Evolutionary conservation across 2,888 invertebrate species (phyloP).

Genomic region (Caenorhabditis sinica): DNA sequence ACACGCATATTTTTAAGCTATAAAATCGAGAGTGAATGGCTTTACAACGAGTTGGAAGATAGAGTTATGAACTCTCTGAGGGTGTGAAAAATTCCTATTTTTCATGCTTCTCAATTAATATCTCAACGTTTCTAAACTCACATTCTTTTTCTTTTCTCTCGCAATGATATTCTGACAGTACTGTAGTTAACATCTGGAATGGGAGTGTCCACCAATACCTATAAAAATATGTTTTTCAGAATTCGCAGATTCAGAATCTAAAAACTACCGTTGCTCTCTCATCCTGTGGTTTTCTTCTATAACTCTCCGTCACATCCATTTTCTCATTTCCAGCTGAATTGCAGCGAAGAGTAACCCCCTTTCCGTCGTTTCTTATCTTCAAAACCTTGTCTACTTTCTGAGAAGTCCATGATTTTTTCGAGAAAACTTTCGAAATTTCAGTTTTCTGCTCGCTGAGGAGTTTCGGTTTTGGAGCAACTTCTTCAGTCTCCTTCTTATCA

Average conservation of each 20-base stretch:
- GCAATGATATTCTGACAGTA: constrained; percentile 10
- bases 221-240: not conserved
- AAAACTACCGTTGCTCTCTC: constrained; percentile 59
- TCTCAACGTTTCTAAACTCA: constrained; percentile 17
- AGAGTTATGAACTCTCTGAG: constrained; percentile 33
- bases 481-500: constrained; percentile 18
- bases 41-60: constrained; percentile 35
- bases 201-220: constrained; percentile 64
- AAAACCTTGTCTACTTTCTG: constrained; percentile 45
- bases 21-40: constrained; percentile 52
- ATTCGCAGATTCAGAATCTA: not conserved
- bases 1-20: constrained; percentile 33
- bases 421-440: constrained; percentile 47
- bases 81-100: constrained; percentile 36
- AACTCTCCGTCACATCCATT: constrained; percentile 10
- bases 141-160: constrained; percentile 47
- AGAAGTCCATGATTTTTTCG: constrained; percentile 37
- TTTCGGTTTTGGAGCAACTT: constrained; percentile 34
- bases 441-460: constrained; percentile 41
- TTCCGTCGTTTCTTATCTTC: constrained; percentile 38
- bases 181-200: constrained; percentile 49
- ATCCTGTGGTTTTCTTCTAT: constrained; percentile 28
- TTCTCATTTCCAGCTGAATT: constrained; percentile 35
- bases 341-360: constrained; percentile 21
- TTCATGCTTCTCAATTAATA: not conserved